Conservation (phyloP, 2,113 vertebrate genomes). For the Oryzias celebensis region DNA sequence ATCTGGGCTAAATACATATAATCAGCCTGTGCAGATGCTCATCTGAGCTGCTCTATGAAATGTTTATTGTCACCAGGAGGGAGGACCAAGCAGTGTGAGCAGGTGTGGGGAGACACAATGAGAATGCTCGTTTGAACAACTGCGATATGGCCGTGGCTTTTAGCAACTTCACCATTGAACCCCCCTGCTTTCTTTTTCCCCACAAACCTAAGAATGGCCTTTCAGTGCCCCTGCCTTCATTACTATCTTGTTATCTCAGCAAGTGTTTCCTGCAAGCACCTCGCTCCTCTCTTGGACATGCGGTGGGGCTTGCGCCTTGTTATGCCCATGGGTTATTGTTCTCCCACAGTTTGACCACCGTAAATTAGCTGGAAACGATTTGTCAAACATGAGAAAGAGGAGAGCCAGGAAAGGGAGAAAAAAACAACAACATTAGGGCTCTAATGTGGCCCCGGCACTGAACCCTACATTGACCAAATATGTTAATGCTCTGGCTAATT, state of each 20-base stretch:
- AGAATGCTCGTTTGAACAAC: neutral
- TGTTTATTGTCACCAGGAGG: constrained; percentile 40
- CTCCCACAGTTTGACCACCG: constrained; percentile 54
- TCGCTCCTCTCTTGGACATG: constrained; percentile 63
- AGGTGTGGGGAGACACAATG: constrained; percentile 2
- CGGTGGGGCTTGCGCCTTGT: constrained; percentile 46
- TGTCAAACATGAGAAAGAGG: constrained; percentile 61
- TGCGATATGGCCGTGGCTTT: neutral
- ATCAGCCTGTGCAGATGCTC: constrained; percentile 57
- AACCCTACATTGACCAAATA: constrained; percentile 60
- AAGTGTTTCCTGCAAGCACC: constrained; percentile 75
- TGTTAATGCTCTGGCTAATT: constrained; percentile 55
- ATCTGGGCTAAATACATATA: constrained; percentile 58
- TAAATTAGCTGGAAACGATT: constrained; percentile 78
- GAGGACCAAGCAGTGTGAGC: constrained; percentile 14
- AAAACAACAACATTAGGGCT: constrained; percentile 56
- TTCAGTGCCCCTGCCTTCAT: constrained; percentile 61
- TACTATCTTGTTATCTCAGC: constrained; percentile 81
- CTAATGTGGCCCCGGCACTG: constrained; percentile 48
- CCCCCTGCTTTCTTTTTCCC: neutral
- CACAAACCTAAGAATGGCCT: constrained; percentile 43
- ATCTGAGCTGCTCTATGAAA: constrained; percentile 49
- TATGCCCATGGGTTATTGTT: constrained; percentile 71
- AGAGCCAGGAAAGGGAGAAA: constrained; percentile 28
- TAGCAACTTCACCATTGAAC: neutral